phyloP scores from a whole-genome alignment of 2,797 vertebrate genomes.

The Sebastolobus altivelis region DNA sequence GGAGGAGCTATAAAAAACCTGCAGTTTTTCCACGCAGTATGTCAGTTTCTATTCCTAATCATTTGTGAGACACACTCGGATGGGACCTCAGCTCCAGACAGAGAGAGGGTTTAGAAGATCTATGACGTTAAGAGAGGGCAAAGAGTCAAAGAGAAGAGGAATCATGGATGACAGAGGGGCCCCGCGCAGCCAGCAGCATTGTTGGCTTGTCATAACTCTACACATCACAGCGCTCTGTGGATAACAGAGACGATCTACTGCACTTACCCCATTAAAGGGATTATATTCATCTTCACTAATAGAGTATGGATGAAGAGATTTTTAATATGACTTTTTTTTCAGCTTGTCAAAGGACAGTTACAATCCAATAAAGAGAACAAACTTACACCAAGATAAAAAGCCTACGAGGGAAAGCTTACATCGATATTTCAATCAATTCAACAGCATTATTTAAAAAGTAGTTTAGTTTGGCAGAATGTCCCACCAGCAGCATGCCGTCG shows the following conservation, averaged over 20 bases:
- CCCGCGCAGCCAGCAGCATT: conserved; percentile 22
- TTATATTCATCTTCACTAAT: not conserved
- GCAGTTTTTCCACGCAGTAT: not conserved
- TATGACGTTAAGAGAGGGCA: conserved; percentile 24
- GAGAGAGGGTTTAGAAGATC: conserved; percentile 2
- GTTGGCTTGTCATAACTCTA: conserved; percentile 41
- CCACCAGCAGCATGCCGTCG: not conserved
- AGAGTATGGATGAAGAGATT: not conserved
- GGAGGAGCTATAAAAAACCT: not conserved
- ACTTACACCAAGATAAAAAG: not conserved
- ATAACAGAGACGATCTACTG: conserved; percentile 12
- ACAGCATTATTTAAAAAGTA: not conserved
- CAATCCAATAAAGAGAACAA: not conserved
- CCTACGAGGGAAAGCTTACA: not conserved
- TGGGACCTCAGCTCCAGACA: not conserved
- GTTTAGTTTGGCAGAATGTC: not conserved
- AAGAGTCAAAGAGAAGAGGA: conserved; percentile 20
- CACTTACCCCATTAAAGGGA: not conserved
- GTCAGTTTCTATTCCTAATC: not conserved
- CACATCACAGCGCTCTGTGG: conserved; percentile 30
- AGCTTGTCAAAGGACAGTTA: conserved; percentile 11
- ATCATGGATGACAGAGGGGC: conserved; percentile 20
- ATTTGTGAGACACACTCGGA: not conserved
- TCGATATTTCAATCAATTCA: not conserved
- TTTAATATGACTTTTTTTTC: not conserved